Evolutionary conservation across 2,113 vertebrate genomes (phyloP).

Genomic region (Drymodes brunneopygia): DNA sequence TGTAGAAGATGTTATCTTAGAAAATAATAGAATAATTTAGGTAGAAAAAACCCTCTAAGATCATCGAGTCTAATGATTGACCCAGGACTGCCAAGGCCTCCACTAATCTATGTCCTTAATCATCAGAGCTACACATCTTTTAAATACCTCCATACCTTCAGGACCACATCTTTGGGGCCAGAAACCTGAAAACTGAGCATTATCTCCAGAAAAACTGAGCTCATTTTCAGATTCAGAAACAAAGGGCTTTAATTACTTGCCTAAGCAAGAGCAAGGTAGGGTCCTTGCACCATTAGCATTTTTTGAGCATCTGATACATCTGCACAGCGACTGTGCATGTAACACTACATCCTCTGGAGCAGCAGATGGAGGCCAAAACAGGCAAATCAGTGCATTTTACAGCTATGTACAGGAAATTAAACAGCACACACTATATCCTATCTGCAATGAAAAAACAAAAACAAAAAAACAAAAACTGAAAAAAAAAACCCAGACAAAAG

Average conservation of each 20-base stretch:
- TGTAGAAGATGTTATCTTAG: background rate
- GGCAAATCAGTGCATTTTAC: fast-evolving
- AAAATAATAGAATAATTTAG: background rate
- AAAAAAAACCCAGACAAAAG: background rate
- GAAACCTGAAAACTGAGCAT: fast-evolving
- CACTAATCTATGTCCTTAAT: background rate
- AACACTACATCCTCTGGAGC: too few species aligned
- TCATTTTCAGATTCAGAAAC: background rate
- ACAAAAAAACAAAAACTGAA: background rate
- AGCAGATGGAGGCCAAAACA: background rate
- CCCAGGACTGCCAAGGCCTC: background rate
- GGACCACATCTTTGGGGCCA: background rate
- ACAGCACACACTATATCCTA: background rate
- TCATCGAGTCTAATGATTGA: background rate
- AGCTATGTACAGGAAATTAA: background rate
- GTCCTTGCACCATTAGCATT: background rate
- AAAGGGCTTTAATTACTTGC: background rate
- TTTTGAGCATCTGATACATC: background rate
- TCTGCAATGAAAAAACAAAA: background rate
- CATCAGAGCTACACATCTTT: background rate
- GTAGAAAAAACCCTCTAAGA: background rate
- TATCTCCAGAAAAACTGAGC: background rate
- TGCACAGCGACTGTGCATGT: background rate
- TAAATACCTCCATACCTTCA: background rate
- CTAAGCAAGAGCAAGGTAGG: background rate